phyloP scores from a whole-genome alignment of 2,113 vertebrate genomes.

The Pterophyllum scalare region DNA sequence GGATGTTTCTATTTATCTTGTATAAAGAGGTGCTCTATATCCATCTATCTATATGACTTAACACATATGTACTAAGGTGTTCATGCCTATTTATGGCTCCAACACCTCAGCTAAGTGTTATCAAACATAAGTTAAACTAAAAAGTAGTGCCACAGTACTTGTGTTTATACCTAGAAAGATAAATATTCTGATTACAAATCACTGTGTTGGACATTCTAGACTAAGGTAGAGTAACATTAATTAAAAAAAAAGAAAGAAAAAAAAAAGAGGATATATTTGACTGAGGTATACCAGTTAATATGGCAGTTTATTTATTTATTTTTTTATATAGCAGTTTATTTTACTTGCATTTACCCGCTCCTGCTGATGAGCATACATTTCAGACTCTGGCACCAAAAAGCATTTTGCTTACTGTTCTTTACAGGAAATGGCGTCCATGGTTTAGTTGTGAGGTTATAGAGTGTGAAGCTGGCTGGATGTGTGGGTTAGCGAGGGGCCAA shows the following conservation, averaged over 20 bases:
- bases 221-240: not conserved
- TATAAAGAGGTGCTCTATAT: no score
- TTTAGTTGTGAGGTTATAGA: constrained; percentile 50
- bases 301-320: fast-evolving
- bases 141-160: not conserved
- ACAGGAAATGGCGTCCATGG: constrained; percentile 39
- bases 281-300: not conserved
- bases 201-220: not conserved
- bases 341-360: not conserved
- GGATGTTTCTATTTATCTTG: not conserved
- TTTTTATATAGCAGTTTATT: fast-evolving
- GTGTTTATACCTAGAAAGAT: not conserved
- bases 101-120: not conserved
- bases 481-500: constrained; percentile 55
- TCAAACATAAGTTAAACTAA: not conserved
- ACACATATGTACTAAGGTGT: not conserved
- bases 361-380: constrained; percentile 9
- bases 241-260: fast-evolving
- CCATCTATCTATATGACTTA: no score
- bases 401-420: not conserved
- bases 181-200: not conserved
- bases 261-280: not conserved
- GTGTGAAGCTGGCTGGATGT: constrained; percentile 58
- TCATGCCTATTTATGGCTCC: not conserved
- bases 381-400: constrained; percentile 42